Conservation (phyloP, 2,888 invertebrate genomes). For the Minunthozetes semirufus region DNA sequence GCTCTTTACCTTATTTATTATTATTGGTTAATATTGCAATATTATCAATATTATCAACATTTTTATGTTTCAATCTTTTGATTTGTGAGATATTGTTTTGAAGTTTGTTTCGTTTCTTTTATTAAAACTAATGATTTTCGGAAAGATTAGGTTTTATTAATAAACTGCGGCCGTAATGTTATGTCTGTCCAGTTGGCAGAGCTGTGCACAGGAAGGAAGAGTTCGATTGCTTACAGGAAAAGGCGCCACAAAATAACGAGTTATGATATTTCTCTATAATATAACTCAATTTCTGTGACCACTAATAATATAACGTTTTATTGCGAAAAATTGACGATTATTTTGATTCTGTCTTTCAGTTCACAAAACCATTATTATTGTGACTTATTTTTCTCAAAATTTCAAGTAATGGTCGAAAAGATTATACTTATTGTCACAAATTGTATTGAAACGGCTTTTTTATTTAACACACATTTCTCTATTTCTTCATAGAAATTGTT, state of each 20-base stretch:
- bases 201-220: slow-evolving; percentile 33
- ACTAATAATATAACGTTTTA: slow-evolving; percentile 21
- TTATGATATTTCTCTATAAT: slow-evolving; percentile 8
- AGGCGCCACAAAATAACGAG: slow-evolving; percentile 12
- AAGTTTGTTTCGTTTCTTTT: too few relatives aligned
- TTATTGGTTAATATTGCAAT: too few relatives aligned
- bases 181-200: background rate
- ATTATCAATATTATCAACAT: too few relatives aligned
- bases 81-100: too few relatives aligned
- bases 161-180: background rate
- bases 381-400: background rate
- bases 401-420: background rate
- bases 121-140: too few relatives aligned
- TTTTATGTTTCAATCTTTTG: too few relatives aligned
- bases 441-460: background rate
- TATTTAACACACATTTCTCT: background rate
- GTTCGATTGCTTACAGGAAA: slow-evolving; percentile 33
- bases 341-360: background rate
- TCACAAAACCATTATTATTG: background rate
- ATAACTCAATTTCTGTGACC: slow-evolving; percentile 22
- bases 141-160: too few relatives aligned
- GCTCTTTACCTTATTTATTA: too few relatives aligned
- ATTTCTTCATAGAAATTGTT: background rate
- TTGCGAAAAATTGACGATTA: slow-evolving; percentile 5
- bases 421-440: slow-evolving; percentile 9